phyloP scores from a whole-genome alignment of 2,888 invertebrate genomes.

The Tetramorium bicarinatum region DNA sequence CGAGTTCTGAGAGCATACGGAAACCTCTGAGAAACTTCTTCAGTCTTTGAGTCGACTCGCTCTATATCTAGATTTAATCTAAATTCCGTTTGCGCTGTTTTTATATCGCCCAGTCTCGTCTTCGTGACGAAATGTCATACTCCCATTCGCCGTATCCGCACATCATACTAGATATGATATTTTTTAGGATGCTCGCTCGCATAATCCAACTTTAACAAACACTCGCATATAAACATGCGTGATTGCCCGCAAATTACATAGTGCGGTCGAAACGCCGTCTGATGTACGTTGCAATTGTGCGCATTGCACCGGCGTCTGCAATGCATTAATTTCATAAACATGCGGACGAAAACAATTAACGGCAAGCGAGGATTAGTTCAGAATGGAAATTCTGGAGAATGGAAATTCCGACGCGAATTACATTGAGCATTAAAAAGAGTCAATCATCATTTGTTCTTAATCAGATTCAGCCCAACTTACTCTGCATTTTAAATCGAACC shows the following conservation, averaged over 20 bases:
- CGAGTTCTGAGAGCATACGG: constrained; percentile 26
- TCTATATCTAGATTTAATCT: constrained; percentile 35
- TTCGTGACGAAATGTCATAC: background rate
- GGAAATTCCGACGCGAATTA: constrained; percentile 9
- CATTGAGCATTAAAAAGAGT: background rate
- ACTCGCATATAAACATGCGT: constrained; percentile 37
- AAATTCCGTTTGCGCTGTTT: constrained; percentile 23
- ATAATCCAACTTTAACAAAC: constrained; percentile 69
- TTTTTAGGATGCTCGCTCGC: constrained; percentile 39
- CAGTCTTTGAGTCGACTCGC: background rate
- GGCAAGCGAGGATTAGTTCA: constrained; percentile 36
- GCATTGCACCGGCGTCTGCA: constrained; percentile 35
- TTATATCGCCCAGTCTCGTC: background rate
- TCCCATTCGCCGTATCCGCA: background rate
- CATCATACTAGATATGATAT: constrained; percentile 16
- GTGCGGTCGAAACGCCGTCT: constrained; percentile 55
- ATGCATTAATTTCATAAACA: constrained; percentile 64
- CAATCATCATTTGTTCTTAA: background rate
- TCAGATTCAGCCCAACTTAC: background rate
- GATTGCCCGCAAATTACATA: constrained; percentile 59
- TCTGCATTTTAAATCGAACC: background rate
- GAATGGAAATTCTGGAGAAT: constrained; percentile 3
- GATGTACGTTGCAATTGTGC: constrained; percentile 22
- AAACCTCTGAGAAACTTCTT: constrained; percentile 36
- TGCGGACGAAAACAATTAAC: constrained; percentile 56